Percentiles rank a stretch among this genome's conserved stretches.
Evolutionary conservation across 2,113 vertebrate genomes (phyloP).

Genomic region (Colistium nudipinnis): DNA sequence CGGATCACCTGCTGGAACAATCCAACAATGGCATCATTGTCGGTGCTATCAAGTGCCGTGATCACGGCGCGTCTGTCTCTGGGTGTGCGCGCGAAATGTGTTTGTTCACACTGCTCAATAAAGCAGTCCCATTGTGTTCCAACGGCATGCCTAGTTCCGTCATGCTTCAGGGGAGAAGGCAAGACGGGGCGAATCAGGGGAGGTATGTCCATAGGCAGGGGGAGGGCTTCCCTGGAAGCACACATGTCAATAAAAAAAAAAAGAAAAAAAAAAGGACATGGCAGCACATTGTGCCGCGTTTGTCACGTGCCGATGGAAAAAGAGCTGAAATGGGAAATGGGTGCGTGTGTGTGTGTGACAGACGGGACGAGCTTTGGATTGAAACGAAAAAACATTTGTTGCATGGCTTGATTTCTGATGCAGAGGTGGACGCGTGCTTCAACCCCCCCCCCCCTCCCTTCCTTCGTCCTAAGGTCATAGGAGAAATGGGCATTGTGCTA

Average conservation of each 20-base stretch:
- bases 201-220: conserved; percentile 68
- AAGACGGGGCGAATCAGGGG: conserved; percentile 74
- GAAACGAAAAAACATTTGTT: conserved; percentile 8
- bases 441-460: too few relatives aligned
- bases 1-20: conserved; percentile 50
- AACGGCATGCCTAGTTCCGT: conserved; percentile 62
- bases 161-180: conserved; percentile 75
- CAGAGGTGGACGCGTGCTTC: conserved; percentile 19
- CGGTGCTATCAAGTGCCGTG: conserved; percentile 34
- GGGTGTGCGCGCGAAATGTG: conserved; percentile 29
- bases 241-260: conserved; percentile 43
- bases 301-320: conserved; percentile 26
- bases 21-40: conserved; percentile 71
- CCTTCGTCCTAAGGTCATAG: conserved; percentile 66
- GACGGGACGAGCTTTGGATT: not conserved
- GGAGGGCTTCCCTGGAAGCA: conserved; percentile 44
- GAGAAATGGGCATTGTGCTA: conserved; percentile 64
- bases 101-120: conserved; percentile 55
- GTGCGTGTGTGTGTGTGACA: not conserved
- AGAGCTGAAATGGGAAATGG: conserved; percentile 28
- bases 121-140: conserved; percentile 72
- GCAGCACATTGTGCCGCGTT: conserved; percentile 30
- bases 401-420: conserved; percentile 5
- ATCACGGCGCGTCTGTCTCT: conserved; percentile 61
- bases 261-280: too few relatives aligned